Base-by-base conservation (phyloP, 1,140 invertebrate species). In the Trichonephila clavata region DNA sequence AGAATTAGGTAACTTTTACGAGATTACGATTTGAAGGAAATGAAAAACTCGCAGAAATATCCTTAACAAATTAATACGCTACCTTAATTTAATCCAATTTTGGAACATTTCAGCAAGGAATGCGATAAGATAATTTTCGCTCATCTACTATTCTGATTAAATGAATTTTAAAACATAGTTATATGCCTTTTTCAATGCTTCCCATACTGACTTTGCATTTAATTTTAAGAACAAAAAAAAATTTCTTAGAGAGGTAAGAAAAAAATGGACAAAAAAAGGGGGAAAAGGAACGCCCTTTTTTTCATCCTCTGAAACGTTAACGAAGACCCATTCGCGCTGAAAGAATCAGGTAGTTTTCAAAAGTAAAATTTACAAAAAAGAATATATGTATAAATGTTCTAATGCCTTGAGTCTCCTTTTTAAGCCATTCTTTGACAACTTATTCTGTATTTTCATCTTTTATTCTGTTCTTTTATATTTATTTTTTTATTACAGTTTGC, bases 351-450 rank as follows among this genome's bases (percentile, higher is more conserved):
- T 10, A 3, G 21, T 57, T n/a, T 83, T 57, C n/a, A 13, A 50
- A n/a, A 83, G 80, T 39, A 83, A n/a, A n/a, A 83, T 83, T 83
- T 21, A 50, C 5, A 39, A 18, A 8, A 14, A 10, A 50, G 80
- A 57, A 83, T 71, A 0, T 71, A 83, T 50, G 43, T 83, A 83
- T 83, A 83, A 24, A 21, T 83, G 21, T 83, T 83, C 50, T 50
- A 16, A 18, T 14, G 50, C 1, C 2, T 65, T 24, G 8, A 65
- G n/a, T 20, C 7, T n/a, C 21, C 21, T 65, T 65, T n/a, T 24
- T n/a, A 8, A 5, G 10, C 63, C 20, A 24, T 3, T 21, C 7
- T 21, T n/a, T 65, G 13, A 8, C 43, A 57, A 43, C 80, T 83
- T 57, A 57, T 83, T 83, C n/a, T 57, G 39, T 83, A 81, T 83